Base-by-base conservation (phyloP, 2,888 invertebrate species). In the Heliconius sara region DNA sequence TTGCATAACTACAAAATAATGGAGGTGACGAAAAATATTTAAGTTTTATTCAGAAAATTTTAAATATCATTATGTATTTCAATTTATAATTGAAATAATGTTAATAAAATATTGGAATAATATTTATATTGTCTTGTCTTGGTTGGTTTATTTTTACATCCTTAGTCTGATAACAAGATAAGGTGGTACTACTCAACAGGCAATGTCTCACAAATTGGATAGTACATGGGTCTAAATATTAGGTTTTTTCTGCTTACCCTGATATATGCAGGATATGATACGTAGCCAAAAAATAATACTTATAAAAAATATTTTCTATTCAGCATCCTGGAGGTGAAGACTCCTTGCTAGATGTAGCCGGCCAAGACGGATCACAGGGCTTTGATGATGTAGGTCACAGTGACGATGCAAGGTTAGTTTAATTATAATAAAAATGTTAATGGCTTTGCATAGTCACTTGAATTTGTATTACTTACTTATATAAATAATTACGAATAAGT, bases 301-400 rank as follows among this genome's bases (percentile, higher is more conserved):
- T 3, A 71, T 19, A 78, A 22, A 60, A 22, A 77, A 68, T 12
- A 67, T 65, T 43, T 39, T 43, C 25, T 7, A 52, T 39, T 57
- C 85, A 98, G 98, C 98, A 98, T 92, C 98, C 98, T 82, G 98
- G 98, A 78, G 98, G 98, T 76, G 97, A 97, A 89, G 98, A 98
- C 86, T 96, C 97, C 10, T 91, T 98, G 30, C 83, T 98, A 81
- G 98, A 98, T 85, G 96, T 97, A 89, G 97, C 96, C 34, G 98
- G 98, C 74, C 95, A 95, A 87, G 98, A 98, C 91, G 97, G 96
- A 0, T 97, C 98, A 30, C 97, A 97, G 90, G 96, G 96, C 0
- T 99, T 99, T 92, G 98, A 99, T 94, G 98, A 99, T 95, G 98
- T 99, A n/a, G 99, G 98, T 0, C 99, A 99, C 91, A 99, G 99